Evolutionary conservation across 1,140 invertebrate species (phyloP).

Genomic region (Coenobita brevimanus): DNA sequence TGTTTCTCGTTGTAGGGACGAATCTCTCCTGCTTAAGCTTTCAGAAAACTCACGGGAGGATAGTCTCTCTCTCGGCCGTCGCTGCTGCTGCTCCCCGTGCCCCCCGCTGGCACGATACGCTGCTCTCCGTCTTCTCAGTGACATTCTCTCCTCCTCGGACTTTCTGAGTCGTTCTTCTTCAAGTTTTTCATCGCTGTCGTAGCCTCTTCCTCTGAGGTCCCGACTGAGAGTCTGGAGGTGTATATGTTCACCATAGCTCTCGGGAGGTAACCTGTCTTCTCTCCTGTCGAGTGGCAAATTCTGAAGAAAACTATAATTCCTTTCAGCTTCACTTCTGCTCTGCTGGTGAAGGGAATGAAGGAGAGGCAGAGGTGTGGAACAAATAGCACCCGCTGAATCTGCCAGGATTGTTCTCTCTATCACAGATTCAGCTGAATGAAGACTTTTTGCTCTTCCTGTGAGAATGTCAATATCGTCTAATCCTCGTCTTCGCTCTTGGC

Average conservation of each 20-base stretch:
- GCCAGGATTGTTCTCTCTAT: conserved; percentile 11
- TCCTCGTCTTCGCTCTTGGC: conserved; percentile 36
- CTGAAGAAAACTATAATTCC: conserved; percentile 5
- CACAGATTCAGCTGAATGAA: background rate
- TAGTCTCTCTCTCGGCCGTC: conserved; percentile 27
- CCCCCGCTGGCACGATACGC: background rate
- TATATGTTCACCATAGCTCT: conserved; percentile 25
- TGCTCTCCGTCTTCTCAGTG: conserved; percentile 28
- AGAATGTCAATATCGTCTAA: background rate
- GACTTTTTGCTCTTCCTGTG: conserved; percentile 2
- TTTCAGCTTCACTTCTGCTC: conserved; percentile 26
- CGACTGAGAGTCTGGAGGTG: background rate
- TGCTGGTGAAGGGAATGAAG: conserved; percentile 52
- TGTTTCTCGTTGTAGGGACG: conserved; percentile 1
- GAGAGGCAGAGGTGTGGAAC: conserved; percentile 38
- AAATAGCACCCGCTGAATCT: conserved; percentile 15
- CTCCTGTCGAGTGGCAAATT: conserved; percentile 14
- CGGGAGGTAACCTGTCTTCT: conserved; percentile 24
- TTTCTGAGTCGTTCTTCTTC: background rate
- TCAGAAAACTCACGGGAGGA: conserved; percentile 8
- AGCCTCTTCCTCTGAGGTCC: conserved; percentile 22
- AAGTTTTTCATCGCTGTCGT: background rate
- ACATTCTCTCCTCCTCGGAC: background rate
- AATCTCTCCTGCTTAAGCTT: conserved; percentile 1
- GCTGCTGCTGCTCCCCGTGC: background rate